phyloP scores from a whole-genome alignment of 2,113 vertebrate species.

The Eptatretus burgeri region DNA sequence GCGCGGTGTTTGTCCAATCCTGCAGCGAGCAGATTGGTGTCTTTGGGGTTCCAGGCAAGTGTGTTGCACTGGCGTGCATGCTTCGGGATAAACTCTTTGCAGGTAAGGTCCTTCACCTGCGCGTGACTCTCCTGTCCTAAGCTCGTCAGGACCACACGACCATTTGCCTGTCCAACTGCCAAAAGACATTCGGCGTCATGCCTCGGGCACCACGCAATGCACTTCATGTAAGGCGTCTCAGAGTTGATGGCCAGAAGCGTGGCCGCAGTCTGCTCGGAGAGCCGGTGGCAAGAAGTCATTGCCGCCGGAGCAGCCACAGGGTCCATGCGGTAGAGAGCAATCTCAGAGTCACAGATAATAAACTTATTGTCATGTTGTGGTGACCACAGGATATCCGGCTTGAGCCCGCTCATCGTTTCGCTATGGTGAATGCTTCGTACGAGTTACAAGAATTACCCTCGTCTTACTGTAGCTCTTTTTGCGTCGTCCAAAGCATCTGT shows the following conservation, averaged over 20 bases:
- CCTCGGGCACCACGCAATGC: constrained; percentile 78
- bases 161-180: constrained; percentile 82
- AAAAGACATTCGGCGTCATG: constrained; percentile 81
- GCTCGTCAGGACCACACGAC: constrained; percentile 77
- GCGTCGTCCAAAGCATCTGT: no score
- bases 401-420: constrained; percentile 53
- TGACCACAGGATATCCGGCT: constrained; percentile 88
- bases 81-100: constrained; percentile 93
- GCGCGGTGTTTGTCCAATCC: constrained; percentile 82
- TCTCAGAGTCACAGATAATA: constrained; percentile 74
- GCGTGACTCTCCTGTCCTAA: constrained; percentile 79
- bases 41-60: constrained; percentile 69
- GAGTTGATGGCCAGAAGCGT: constrained; percentile 75
- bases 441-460: no score
- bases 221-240: constrained; percentile 91
- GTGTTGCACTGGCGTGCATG: constrained; percentile 89
- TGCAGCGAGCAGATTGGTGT: constrained; percentile 70
- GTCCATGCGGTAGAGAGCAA: constrained; percentile 73
- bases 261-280: constrained; percentile 62
- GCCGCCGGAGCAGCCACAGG: constrained; percentile 33
- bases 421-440: no score
- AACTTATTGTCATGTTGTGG: constrained; percentile 78
- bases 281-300: constrained; percentile 43
- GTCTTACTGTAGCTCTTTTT: no score
- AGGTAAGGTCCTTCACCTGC: constrained; percentile 62